Evolutionary conservation across 2,888 invertebrate genomes (phyloP).

Genomic region (Meiosimyza decipiens): DNA sequence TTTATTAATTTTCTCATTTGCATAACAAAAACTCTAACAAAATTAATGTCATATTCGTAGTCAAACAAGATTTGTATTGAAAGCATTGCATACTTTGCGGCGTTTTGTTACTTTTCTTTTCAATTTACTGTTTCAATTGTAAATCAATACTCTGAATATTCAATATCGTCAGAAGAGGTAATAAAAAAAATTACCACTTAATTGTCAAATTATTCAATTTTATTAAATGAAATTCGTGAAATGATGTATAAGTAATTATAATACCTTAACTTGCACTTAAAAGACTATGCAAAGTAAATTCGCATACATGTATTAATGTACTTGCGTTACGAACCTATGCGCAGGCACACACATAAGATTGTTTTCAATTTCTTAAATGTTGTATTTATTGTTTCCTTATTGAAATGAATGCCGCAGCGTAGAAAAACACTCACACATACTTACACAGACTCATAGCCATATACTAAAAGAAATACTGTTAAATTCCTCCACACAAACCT

Average conservation of each 20-base stretch:
- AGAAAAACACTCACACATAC: constrained; percentile 2
- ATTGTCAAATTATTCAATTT: too few species aligned
- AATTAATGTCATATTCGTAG: too few species aligned
- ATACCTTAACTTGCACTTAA: neutral
- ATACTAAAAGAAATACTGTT: neutral
- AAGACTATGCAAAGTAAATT: neutral
- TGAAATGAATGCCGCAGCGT: constrained; percentile 48
- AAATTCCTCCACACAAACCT: neutral
- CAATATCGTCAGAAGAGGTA: too few species aligned
- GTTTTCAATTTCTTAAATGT: constrained; percentile 59
- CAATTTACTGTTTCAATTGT: too few species aligned
- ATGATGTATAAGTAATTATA: neutral
- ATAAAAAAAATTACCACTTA: too few species aligned
- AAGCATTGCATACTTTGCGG: too few species aligned
- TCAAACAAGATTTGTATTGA: too few species aligned
- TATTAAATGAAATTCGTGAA: too few species aligned
- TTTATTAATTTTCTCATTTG: too few species aligned
- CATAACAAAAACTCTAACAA: too few species aligned
- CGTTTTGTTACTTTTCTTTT: too few species aligned
- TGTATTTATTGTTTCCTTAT: constrained; percentile 61
- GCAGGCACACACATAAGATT: constrained; percentile 37
- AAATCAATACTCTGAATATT: too few species aligned
- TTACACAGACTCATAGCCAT: neutral
- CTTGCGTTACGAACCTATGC: constrained; percentile 36
- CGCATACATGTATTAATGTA: neutral